Percentiles rank a stretch among this genome's conserved stretches.
Conservation (phyloP, 2,888 invertebrate species). For the Agriotes lineatus region DNA sequence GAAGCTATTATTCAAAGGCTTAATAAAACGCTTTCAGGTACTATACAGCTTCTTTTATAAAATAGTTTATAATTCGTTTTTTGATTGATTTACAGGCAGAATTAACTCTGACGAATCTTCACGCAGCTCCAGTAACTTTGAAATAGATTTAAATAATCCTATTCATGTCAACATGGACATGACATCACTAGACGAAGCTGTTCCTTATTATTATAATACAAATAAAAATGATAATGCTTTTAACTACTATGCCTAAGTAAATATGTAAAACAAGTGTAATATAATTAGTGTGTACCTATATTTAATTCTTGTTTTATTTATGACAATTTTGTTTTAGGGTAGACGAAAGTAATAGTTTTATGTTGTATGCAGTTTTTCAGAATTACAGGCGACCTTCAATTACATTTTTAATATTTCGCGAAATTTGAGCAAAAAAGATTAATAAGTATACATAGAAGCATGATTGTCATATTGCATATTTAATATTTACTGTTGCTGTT, state of each 20-base stretch:
- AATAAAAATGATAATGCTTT: conserved; percentile 26
- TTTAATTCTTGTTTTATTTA: too few species aligned
- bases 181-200: conserved; percentile 32
- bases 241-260: conserved; percentile 21
- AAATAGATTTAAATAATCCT: conserved; percentile 65
- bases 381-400: too few species aligned
- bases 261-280: neutral
- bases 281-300: too few species aligned
- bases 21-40: conserved; percentile 68
- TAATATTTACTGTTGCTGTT: too few species aligned
- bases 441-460: too few species aligned
- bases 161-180: conserved; percentile 63
- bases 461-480: too few species aligned
- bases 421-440: too few species aligned
- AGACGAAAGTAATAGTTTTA: too few species aligned
- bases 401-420: too few species aligned
- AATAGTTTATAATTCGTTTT: neutral
- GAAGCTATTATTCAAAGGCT: conserved; percentile 71
- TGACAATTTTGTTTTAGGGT: too few species aligned
- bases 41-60: too few species aligned
- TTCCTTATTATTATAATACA: conserved; percentile 35
- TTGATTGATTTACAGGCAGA: conserved; percentile 11
- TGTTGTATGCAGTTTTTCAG: too few species aligned
- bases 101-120: conserved; percentile 11
- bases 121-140: conserved; percentile 49